Conservation (phyloP, 2,113 vertebrate genomes). For the Hiodon tergisus region DNA sequence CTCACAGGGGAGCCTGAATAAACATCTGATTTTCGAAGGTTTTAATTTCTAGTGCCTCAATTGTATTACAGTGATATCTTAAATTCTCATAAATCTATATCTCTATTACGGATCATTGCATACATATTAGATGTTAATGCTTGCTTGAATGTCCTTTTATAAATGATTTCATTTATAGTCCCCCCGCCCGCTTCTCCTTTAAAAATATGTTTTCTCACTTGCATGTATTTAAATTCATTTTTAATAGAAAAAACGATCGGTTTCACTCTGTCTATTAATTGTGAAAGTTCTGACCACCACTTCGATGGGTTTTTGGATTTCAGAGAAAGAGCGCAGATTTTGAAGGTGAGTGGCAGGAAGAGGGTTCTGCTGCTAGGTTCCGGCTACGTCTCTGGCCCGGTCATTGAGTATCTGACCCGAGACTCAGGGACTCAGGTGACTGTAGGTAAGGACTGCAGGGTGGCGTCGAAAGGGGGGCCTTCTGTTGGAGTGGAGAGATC, state of each 20-base stretch:
- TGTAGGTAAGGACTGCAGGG: conserved; percentile 67
- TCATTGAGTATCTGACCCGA: conserved; percentile 85
- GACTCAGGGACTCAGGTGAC: conserved; percentile 74
- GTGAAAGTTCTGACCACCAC: conserved; percentile 19
- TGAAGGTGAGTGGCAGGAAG: conserved; percentile 75
- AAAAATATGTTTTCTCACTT: neutral
- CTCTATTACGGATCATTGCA: neutral
- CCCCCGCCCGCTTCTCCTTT: neutral
- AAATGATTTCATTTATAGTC: neutral
- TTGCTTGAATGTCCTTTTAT: neutral
- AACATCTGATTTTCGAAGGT: conserved; percentile 29
- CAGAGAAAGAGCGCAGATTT: conserved; percentile 73
- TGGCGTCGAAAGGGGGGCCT: neutral
- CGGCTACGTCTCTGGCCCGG: conserved; percentile 87
- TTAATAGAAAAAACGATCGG: neutral
- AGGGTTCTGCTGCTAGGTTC: conserved; percentile 84
- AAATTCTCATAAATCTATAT: too few relatives aligned
- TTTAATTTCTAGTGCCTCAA: neutral
- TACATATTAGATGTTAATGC: neutral
- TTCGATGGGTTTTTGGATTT: conserved; percentile 5
- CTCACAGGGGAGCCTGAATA: conserved; percentile 27
- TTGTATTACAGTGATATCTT: neutral
- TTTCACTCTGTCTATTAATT: conserved; percentile 3
- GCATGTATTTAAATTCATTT: neutral
- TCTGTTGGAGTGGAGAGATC: neutral